phyloP scores from a whole-genome alignment of 2,888 invertebrate genomes.

The Zeuzera pyrina region DNA sequence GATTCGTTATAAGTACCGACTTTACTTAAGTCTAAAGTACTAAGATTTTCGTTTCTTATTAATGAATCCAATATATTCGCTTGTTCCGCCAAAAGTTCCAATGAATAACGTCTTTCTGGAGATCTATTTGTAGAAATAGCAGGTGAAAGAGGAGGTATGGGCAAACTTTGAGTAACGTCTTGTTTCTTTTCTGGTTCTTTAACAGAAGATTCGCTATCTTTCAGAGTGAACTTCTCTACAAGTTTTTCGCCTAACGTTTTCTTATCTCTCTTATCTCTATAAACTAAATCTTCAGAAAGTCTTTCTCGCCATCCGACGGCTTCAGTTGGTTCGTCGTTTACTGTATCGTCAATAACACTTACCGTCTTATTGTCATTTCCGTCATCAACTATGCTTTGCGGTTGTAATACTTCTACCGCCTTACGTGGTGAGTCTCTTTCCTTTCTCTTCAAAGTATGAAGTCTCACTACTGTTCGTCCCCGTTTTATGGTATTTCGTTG shows the following conservation, averaged over 20 bases:
- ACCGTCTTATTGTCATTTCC: conserved; percentile 9
- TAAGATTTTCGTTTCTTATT: conserved; percentile 68
- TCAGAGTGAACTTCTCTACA: conserved; percentile 82
- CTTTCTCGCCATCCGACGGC: conserved; percentile 74
- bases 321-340: no score
- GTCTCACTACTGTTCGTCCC: conserved; percentile 81
- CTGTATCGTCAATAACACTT: conserved; percentile 8
- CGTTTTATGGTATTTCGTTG: conserved; percentile 77
- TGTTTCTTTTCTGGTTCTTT: conserved; percentile 11
- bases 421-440: conserved; percentile 63
- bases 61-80: conserved; percentile 65
- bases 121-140: conserved; percentile 26
- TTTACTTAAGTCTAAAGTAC: conserved; percentile 59
- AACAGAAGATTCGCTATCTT: conserved; percentile 39
- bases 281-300: conserved; percentile 71
- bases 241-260: conserved; percentile 82
- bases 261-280: conserved; percentile 68
- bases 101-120: conserved; percentile 66
- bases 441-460: conserved; percentile 76
- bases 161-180: conserved; percentile 14
- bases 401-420: conserved; percentile 23
- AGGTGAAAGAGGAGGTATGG: conserved; percentile 16
- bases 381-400: conserved; percentile 7
- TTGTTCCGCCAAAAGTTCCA: conserved; percentile 73
- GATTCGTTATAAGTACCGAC: conserved; percentile 34